These are phyloP conservation scores for Schizothorax lantsangensis DNA, from an alignment of 2,797 vertebrate species.

Conservation along the genomic window DNA sequence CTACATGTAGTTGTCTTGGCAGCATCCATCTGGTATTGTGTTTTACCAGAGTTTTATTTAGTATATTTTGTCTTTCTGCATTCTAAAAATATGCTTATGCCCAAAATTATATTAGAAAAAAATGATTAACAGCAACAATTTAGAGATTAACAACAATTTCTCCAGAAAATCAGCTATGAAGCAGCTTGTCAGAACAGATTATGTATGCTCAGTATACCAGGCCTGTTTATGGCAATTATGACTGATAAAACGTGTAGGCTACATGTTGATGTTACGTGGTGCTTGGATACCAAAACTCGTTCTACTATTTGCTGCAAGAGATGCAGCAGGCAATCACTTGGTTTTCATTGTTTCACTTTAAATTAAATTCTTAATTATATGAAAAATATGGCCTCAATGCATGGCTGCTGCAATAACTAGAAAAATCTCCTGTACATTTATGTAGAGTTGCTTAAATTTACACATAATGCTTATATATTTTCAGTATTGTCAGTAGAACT, in stretches of 20 bases:
- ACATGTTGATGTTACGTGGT: slow-evolving; percentile 42
- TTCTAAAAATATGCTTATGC: neutral
- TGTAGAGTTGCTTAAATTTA: neutral
- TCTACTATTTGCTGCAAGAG: too few species aligned
- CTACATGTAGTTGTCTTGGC: neutral
- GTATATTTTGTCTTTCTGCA: neutral
- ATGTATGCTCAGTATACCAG: neutral
- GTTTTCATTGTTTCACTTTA: neutral
- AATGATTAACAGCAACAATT: too few species aligned
- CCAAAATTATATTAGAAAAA: neutral
- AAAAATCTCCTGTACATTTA: neutral
- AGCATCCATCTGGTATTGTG: neutral
- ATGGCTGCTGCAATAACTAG: neutral
- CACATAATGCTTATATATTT: neutral
- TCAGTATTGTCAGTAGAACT: neutral
- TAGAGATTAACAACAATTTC: neutral
- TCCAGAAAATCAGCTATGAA: neutral
- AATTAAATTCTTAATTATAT: neutral
- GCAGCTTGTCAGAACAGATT: neutral
- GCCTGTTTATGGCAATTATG: neutral
- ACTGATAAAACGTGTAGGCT: neutral
- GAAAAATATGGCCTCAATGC: neutral
- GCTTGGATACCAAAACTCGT: slow-evolving; percentile 24
- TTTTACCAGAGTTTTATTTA: neutral
- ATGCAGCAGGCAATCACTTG: neutral